Evolutionary conservation across 2,113 vertebrate genomes (phyloP).

Genomic region (Hyaena hyaena): DNA sequence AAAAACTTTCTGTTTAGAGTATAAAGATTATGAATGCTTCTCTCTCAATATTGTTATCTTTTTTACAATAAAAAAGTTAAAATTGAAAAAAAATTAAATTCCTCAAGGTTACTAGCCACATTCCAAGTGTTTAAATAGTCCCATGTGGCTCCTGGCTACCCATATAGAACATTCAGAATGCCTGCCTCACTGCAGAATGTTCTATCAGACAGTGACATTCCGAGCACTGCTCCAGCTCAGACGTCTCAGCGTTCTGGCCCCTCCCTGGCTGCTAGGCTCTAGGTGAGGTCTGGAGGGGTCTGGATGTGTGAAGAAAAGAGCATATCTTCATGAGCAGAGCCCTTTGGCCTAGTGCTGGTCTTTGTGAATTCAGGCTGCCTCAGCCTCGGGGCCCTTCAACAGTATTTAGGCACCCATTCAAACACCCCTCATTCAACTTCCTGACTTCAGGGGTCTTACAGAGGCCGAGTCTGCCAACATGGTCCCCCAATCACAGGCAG

Average conservation of each 20-base stretch:
- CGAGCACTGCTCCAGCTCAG: background rate
- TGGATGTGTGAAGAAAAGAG: background rate
- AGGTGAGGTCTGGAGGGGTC: background rate
- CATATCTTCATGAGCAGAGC: background rate
- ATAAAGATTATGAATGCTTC: background rate
- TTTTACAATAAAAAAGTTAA: slow-evolving; percentile 10
- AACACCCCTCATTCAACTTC: background rate
- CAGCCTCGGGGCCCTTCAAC: background rate
- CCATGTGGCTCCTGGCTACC: background rate
- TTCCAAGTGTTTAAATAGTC: background rate
- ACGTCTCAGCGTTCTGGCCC: background rate
- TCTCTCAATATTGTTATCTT: background rate
- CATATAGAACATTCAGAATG: accelerated
- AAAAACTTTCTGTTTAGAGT: background rate
- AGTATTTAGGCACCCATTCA: background rate
- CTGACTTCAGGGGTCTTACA: background rate
- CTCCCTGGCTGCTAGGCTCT: background rate
- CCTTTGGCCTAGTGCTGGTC: background rate
- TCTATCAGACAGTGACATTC: background rate
- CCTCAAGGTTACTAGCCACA: background rate
- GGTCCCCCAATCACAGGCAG: background rate
- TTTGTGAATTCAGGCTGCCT: background rate
- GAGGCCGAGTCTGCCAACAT: background rate
- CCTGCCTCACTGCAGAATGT: background rate
- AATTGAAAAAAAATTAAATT: background rate